Percentiles rank a stretch among this genome's conserved stretches.
Conservation (phyloP, 2,888 invertebrate species). For the Mythimna albipuncta region DNA sequence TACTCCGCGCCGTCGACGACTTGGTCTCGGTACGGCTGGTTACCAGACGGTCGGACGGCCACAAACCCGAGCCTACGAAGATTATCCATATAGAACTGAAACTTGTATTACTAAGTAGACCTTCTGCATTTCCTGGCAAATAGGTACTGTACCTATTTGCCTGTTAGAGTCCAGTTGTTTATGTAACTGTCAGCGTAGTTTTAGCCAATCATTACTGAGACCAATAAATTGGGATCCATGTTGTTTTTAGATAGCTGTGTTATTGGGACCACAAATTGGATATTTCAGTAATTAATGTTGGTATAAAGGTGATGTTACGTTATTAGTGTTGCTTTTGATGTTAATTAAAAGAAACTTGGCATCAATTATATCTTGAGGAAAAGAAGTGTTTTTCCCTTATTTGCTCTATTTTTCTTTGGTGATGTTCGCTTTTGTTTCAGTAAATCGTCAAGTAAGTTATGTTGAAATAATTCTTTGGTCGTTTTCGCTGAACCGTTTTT, state of each 20-base stretch:
- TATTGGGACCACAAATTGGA: conserved; percentile 26
- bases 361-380: conserved; percentile 15
- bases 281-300: conserved; percentile 11
- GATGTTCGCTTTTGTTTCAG: neutral
- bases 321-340: conserved; percentile 3
- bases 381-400: conserved; percentile 2
- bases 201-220: conserved; percentile 48
- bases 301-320: neutral
- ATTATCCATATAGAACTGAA: neutral
- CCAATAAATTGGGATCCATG: conserved; percentile 23
- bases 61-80: no score
- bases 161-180: conserved; percentile 43
- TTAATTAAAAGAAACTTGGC: conserved; percentile 7
- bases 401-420: neutral
- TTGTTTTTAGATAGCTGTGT: conserved; percentile 21
- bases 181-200: conserved; percentile 44
- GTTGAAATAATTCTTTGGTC: neutral
- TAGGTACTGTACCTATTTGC: neutral
- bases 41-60: no score
- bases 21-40: no score
- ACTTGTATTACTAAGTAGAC: neutral
- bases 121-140: neutral
- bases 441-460: neutral
- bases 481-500: neutral
- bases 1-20: no score